A percentile compares a stretch with the other conserved stretches of the same genome.
These are phyloP conservation scores for Percina caprodes DNA, from an alignment of 2,113 vertebrate species.

Conservation along the genomic window DNA sequence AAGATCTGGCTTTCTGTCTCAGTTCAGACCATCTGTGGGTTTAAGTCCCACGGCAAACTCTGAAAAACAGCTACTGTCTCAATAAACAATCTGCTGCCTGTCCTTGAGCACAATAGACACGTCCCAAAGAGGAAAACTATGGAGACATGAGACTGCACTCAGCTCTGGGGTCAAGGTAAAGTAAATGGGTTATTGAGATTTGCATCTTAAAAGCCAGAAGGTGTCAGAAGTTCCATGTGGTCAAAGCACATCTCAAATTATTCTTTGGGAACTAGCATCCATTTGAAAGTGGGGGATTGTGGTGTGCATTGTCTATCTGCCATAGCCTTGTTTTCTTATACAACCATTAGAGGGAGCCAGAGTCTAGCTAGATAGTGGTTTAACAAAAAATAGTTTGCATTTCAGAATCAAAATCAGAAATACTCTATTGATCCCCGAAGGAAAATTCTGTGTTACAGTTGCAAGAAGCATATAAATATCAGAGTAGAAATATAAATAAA, in stretches of 20 bases:
- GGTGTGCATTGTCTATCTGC: not conserved
- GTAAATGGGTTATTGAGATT: not conserved
- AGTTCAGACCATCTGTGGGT: constrained; percentile 38
- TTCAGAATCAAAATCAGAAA: not conserved
- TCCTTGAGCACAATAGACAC: constrained; percentile 51
- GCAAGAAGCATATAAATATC: no score
- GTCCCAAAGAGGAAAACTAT: constrained; percentile 22
- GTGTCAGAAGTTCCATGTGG: not conserved
- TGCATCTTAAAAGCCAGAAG: not conserved
- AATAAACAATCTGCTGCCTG: constrained; percentile 66
- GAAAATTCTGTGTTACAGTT: no score
- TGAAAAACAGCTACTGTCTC: constrained; percentile 39
- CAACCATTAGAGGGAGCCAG: constrained; percentile 17
- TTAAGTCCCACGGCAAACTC: constrained; percentile 41
- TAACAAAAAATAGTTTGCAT: not conserved
- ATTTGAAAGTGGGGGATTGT: not conserved
- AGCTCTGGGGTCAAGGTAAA: not conserved
- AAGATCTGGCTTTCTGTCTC: constrained; percentile 26
- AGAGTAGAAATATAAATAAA: no score
- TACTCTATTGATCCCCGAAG: no score
- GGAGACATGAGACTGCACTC: constrained; percentile 3
- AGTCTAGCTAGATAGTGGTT: not conserved
- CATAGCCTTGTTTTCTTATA: not conserved
- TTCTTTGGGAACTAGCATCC: not conserved
- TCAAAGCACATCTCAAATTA: not conserved